Evolutionary conservation across 2,888 invertebrate genomes (phyloP), one percentile per base, ranked within the genome.

Genomic region (Agrotis segetum): DNA sequence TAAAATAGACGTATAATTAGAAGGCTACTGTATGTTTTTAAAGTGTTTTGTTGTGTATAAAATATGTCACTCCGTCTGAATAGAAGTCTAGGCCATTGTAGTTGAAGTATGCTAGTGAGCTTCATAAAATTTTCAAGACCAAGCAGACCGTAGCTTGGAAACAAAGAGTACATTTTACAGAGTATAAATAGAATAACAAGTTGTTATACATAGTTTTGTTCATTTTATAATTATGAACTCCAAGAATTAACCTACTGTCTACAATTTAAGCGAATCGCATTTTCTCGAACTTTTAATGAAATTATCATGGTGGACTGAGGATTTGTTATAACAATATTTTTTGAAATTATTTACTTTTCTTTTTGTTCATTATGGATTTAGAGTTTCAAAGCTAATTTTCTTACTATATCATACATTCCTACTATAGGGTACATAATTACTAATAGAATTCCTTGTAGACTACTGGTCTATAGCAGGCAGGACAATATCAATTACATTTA

Each of bases 61-160:
- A 79, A 74, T 19, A 72, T 61, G 78, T 71, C 56, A 58, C 53
- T 55, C 65, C 24, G 21, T 53, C 52, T 74, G 73, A 82, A 79
- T 75, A 75, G 64, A 72, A 71, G 65, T 72, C 49, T 64, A 64
- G 62, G 52, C 70, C 52, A 66, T 79, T 79, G 72, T 82, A 71
- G 68, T 74, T 76, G 64, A 74, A 76, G 71, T 74, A 71, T 58
- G 56, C 71, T 50, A 71, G 75, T 46, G 68, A 71, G 68, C 70
- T 74, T 77, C 78, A 84, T 84, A 77, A 77, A 80, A 75, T 44
- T 67, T 83, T 84, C 85, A 84, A 71, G 68, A 66, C 61, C 62
- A 65, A 66, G 40, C 75, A 75, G 66, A 68, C 71, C 68, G 74
- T 74, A 55, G 67, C 68, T 61, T 69, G 62, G 58, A 71, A 77